Percentiles rank a stretch among this genome's conserved stretches.
phyloP scores from a whole-genome alignment of 2,888 invertebrate genomes.

The Synanthedon vespiformis region DNA sequence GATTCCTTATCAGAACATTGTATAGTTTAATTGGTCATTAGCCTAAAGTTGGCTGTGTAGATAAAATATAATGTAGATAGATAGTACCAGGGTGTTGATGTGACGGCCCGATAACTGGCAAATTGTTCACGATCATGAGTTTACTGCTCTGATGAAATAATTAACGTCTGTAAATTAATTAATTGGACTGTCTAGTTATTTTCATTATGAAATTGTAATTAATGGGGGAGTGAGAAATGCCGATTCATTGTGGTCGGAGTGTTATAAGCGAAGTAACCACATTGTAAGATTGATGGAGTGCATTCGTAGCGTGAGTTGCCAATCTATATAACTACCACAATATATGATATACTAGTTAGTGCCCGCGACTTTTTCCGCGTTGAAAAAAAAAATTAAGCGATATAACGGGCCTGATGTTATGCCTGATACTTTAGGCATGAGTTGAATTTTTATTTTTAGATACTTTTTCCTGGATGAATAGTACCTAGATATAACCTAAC shows the following conservation, averaged over 20 bases:
- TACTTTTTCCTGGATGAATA: no score
- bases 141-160: constrained; percentile 58
- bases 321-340: not conserved
- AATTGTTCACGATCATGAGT: constrained; percentile 48
- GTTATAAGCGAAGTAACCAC: not conserved
- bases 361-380: no score
- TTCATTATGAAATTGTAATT: constrained; percentile 48
- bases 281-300: not conserved
- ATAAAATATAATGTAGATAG: no score
- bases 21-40: constrained; percentile 32
- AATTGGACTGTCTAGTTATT: constrained; percentile 26
- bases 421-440: no score
- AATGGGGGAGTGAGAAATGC: constrained; percentile 36
- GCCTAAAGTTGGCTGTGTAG: constrained; percentile 1
- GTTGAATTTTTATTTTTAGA: no score
- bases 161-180: constrained; percentile 64
- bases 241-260: constrained; percentile 26
- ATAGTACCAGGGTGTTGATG: constrained; percentile 27
- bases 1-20: constrained; percentile 47
- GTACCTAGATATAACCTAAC: no score
- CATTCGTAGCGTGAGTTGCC: not conserved
- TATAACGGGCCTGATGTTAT: no score
- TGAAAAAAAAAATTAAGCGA: no score
- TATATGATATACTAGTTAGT: no score
- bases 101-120: constrained; percentile 56